Base-by-base conservation (phyloP, 2,113 vertebrate genomes). In the Gymnogyps californianus region DNA sequence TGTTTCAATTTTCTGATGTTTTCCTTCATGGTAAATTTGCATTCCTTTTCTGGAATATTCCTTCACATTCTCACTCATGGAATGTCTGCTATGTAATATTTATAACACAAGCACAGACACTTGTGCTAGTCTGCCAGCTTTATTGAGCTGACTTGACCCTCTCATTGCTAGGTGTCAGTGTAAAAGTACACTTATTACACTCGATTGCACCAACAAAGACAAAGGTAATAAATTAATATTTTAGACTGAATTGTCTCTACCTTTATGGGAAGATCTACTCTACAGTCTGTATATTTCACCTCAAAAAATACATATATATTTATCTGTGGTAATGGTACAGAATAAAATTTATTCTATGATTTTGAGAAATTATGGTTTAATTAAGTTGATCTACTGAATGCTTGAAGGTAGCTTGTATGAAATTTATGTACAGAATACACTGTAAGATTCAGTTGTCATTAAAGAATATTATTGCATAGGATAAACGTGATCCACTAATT, bases 371-470 rank as follows among this genome's bases (percentile, higher is more conserved):
- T 87, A 85, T 89, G 25, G 71, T 92, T 95, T 91, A 93, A 97
- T 95, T 98, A 91, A 89, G 40, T 92, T 94, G 89, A 95, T 89
- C 64, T 93, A 85, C 88, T 92, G 86, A 83, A 80, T 71, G 69
- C 84, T 93, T 91, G 83, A 87, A 93, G 85, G 79, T 96, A 92
- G 40, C 55, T 87, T 93, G 70, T 78, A 61, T 87, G 75, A 90
- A 85, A 91, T 92, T 83, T 79, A 46, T 89, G 59, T 66, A 57
- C 13, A 69, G 46, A 85, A 47, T 94, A 75, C 32, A 40, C 17
- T 34, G 7, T 78, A 69, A 87, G 42, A 78, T 91, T 86, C 79
- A 80, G 72, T 93, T 92, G 71, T 87, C 72, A 93, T 81, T 65
- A 74, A 92, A 72, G 22, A 52, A 38, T 93, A 77, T 94, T 95